phyloP scores from a whole-genome alignment of 2,797 vertebrate species.

The Dryobates pubescens region DNA sequence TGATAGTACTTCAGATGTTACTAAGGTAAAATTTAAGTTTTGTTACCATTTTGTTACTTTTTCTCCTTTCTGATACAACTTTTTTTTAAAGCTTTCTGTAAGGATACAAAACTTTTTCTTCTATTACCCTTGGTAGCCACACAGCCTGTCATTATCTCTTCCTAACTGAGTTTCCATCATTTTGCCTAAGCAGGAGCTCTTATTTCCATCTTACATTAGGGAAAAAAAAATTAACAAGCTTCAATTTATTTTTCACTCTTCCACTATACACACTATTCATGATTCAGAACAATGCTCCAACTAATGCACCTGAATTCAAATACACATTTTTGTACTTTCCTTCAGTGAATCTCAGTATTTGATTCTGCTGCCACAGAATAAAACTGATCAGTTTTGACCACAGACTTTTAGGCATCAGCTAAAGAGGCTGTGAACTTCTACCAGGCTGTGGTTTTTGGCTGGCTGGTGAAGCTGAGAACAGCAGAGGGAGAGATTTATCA shows the following conservation, averaged over 20 bases:
- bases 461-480: not conserved
- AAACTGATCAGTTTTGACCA: not conserved
- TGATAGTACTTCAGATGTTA: not conserved
- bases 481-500: not conserved
- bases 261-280: not conserved
- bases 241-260: not conserved
- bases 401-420: not conserved
- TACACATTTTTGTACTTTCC: not conserved
- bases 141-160: not conserved
- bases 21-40: not conserved
- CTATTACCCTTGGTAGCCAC: not conserved
- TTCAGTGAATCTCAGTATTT: not conserved
- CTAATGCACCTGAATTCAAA: not conserved
- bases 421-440: not conserved
- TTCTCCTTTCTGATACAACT: not conserved
- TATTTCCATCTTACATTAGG: not conserved
- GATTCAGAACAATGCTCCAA: not conserved
- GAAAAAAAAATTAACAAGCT: not conserved
- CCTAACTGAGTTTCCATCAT: not conserved
- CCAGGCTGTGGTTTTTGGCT: not conserved
- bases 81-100: not conserved
- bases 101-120: not conserved
- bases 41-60: not conserved
- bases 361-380: not conserved
- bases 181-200: not conserved